Evolutionary conservation across 2,113 vertebrate species (phyloP).

Genomic region (Dromas ardeola): DNA sequence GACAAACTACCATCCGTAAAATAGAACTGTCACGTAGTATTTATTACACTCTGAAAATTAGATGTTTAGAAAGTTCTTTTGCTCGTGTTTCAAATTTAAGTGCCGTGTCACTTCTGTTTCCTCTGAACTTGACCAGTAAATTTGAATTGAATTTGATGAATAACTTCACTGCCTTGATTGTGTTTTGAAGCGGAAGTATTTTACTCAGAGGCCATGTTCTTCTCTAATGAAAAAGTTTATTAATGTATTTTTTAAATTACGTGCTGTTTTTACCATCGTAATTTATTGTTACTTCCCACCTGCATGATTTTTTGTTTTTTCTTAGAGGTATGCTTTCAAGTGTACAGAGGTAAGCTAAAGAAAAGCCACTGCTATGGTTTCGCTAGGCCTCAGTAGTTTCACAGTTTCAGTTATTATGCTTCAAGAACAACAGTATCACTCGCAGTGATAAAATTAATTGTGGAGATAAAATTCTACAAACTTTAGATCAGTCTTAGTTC

Average conservation of each 20-base stretch:
- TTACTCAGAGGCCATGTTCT: neutral
- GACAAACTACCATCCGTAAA: neutral
- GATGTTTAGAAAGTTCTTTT: neutral
- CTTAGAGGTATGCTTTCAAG: neutral
- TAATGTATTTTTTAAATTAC: neutral
- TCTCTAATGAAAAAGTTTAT: neutral
- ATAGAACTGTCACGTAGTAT: neutral
- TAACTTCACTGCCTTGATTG: neutral
- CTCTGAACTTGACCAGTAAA: neutral
- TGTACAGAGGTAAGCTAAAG: neutral
- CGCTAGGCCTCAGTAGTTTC: neutral
- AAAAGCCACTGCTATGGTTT: neutral
- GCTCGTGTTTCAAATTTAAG: neutral
- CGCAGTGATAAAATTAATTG: neutral
- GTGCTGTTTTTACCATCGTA: neutral
- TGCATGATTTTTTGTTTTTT: neutral
- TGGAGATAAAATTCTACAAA: neutral
- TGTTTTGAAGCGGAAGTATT: neutral
- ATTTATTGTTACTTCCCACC: neutral
- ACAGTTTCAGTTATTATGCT: neutral
- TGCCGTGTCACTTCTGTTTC: neutral
- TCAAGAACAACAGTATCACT: neutral
- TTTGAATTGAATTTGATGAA: neutral
- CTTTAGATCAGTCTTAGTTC: rapidly evolving
- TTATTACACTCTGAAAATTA: neutral